phyloP scores from a whole-genome alignment of 2,888 invertebrate species.

The Caenorhabditis wallacei region DNA sequence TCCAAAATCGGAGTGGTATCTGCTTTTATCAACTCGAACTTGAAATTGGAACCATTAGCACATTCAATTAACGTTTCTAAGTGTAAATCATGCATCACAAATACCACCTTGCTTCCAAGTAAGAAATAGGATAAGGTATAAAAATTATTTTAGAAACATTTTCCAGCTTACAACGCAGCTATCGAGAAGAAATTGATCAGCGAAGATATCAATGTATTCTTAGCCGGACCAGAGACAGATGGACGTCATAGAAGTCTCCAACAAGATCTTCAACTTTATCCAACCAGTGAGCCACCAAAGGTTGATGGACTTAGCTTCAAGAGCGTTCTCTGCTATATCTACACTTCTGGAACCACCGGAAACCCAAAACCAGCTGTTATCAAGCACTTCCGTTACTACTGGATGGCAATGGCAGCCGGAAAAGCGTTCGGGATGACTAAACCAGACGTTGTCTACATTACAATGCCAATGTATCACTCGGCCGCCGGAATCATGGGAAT shows the following conservation, averaged over 20 bases:
- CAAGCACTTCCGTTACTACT: constrained; percentile 88
- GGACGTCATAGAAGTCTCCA: constrained; percentile 48
- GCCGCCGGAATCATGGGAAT: constrained; percentile 89
- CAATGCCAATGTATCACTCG: constrained; percentile 96
- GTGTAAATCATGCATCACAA: constrained; percentile 89
- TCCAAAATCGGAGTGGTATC: constrained; percentile 87
- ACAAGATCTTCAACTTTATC: constrained; percentile 54
- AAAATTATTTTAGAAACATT: neutral
- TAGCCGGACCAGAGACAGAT: constrained; percentile 58
- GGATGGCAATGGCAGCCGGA: constrained; percentile 75
- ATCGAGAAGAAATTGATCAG: constrained; percentile 72
- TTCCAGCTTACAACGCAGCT: constrained; percentile 76
- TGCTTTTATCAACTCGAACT: constrained; percentile 95
- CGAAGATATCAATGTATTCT: constrained; percentile 65
- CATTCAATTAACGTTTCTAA: constrained; percentile 93
- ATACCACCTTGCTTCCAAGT: constrained; percentile 76
- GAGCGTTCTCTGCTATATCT: constrained; percentile 90
- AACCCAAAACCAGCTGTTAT: constrained; percentile 98
- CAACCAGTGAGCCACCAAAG: constrained; percentile 62
- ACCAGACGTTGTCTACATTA: constrained; percentile 91
- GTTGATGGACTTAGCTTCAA: constrained; percentile 72
- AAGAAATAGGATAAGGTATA: constrained; percentile 18
- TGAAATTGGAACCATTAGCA: constrained; percentile 89
- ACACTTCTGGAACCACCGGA: constrained; percentile 98
- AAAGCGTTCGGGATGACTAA: constrained; percentile 75